phyloP scores from a whole-genome alignment of 2,113 vertebrate genomes.

The Oncorhynchus nerka region DNA sequence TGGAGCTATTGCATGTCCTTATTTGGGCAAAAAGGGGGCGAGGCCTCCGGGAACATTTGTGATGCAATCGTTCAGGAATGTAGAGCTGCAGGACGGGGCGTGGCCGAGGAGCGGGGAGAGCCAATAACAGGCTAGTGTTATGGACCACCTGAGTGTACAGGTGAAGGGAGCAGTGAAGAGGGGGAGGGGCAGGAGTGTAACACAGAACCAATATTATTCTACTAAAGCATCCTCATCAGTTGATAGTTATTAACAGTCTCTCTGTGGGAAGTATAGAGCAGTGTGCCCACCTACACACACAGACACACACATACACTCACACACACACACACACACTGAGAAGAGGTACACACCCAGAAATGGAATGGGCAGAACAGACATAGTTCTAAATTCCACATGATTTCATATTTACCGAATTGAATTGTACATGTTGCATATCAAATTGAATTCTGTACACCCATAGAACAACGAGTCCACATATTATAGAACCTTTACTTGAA shows the following conservation, averaged over 20 bases:
- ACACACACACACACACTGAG: not conserved
- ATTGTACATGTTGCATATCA: not conserved
- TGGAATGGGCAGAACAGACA: slow-evolving; percentile 30
- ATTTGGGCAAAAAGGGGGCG: slow-evolving; percentile 25
- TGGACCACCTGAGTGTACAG: slow-evolving; percentile 30
- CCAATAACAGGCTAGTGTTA: slow-evolving; percentile 42
- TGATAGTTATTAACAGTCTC: slow-evolving; percentile 31
- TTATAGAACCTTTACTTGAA: not conserved
- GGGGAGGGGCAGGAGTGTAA: slow-evolving; percentile 29
- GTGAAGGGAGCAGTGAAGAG: slow-evolving; percentile 18
- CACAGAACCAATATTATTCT: slow-evolving; percentile 18
- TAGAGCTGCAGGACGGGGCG: slow-evolving; percentile 50
- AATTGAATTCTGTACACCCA: not conserved
- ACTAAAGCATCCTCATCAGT: slow-evolving; percentile 17
- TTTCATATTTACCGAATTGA: not conserved
- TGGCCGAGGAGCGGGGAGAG: slow-evolving; percentile 22
- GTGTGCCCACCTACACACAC: slow-evolving; percentile 18
- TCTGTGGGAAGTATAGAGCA: slow-evolving; percentile 5
- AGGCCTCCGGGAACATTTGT: slow-evolving; percentile 38
- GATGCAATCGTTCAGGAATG: slow-evolving; percentile 46
- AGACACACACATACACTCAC: not conserved
- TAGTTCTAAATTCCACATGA: slow-evolving; percentile 35
- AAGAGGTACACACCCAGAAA: not conserved
- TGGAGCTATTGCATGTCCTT: slow-evolving; percentile 44
- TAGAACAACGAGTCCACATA: not conserved